Evolutionary conservation across 2,888 invertebrate genomes (phyloP), one percentile per base, ranked within the genome.

Genomic region (Pheosia gnoma): DNA sequence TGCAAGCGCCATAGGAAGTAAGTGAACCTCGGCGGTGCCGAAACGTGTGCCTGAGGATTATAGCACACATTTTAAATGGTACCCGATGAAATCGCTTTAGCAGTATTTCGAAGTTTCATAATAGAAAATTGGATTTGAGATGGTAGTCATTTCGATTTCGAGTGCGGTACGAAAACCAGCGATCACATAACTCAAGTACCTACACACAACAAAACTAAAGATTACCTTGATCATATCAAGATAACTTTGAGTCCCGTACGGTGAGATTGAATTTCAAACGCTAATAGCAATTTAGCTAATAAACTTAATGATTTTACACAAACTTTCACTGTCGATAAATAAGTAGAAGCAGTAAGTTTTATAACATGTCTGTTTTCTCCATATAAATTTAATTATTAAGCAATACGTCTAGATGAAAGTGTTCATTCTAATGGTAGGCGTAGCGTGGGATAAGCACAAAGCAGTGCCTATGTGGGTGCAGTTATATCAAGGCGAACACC

Each of bases 401-500:
- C 87, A 89, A 90, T 84, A 76, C 77, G 77, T 75, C 79, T 79
- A 82, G 86, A 87, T 82, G 89, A 90, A 91, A 89, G 90, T 89
- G 89, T 80, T 84, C 76, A 75, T 69, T 57, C 43, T 78, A 70
- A 71, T 74, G 74, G 90, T 91, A 85, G 91, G 91, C 78, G 88
- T 73, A 73, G 90, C 90, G 91, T 91, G 91, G 91, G 91, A 85
- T 66, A 81, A 61, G 77, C 67, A 79, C 71, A 74, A 72, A 79
- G 74, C 72, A 68, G 78, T 72, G 74, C 71, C 68, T 68, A 83
- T 80, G 91, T 90, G 89, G 89, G 89, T 82, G 88, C 83, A 77
- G 68, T 66, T 43, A 55, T 72, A 78, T 81, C 90, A 90, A 90
- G 91, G 91, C 86, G 86, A 84, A 77, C 82, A 75, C 88, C 85